Evolutionary conservation across 2,797 vertebrate genomes (phyloP).

Genomic region (Crax fasciolata): DNA sequence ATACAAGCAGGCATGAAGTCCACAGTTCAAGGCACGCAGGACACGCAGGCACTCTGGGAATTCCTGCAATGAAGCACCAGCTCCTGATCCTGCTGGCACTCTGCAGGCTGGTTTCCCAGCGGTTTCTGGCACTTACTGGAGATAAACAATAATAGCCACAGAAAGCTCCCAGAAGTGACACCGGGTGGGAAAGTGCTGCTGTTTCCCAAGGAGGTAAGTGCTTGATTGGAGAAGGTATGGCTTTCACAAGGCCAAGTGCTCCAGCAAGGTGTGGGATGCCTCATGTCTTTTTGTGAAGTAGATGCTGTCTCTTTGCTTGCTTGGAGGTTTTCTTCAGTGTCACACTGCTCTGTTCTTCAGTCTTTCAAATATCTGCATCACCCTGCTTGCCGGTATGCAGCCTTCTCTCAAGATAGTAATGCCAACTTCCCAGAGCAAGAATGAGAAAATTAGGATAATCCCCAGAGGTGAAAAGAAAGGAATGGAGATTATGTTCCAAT

Average conservation of each 20-base stretch:
- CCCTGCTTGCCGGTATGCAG: slow-evolving; percentile 87
- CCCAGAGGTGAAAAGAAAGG: neutral
- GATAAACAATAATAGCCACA: slow-evolving; percentile 19
- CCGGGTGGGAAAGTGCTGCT: neutral
- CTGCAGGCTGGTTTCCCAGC: neutral
- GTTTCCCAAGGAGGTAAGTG: neutral
- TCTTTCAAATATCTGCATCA: slow-evolving; percentile 88
- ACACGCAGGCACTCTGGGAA: neutral
- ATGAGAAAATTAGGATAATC: neutral
- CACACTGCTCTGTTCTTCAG: slow-evolving; percentile 81
- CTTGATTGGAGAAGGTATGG: neutral
- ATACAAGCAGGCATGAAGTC: neutral
- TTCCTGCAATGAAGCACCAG: neutral
- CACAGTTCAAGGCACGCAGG: neutral
- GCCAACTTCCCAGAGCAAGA: slow-evolving; percentile 74
- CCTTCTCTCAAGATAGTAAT: slow-evolving; percentile 90
- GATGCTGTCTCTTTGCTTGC: fast-evolving
- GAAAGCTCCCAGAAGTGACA: neutral
- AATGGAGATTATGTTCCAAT: neutral
- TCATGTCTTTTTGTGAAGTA: fast-evolving
- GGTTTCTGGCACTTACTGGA: slow-evolving; percentile 1
- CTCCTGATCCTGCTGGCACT: neutral
- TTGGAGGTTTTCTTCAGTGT: fast-evolving
- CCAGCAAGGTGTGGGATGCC: fast-evolving
- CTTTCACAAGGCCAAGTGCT: neutral